Base-by-base conservation (phyloP, 2,113 vertebrate species). In the Etia nguti region DNA sequence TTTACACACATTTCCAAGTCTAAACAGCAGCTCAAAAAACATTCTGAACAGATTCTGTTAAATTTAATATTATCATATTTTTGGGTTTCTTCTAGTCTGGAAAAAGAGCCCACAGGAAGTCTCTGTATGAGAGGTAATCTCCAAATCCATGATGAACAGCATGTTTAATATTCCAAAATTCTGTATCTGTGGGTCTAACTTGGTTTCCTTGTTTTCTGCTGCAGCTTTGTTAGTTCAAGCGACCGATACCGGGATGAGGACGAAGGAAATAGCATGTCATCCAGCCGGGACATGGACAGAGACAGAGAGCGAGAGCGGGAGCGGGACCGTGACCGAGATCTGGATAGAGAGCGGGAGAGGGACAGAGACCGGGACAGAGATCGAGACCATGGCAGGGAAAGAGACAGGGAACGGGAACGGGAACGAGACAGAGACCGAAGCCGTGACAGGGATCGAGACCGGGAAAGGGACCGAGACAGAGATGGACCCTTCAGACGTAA, bases 101-200 rank as follows among this genome's bases (percentile, higher is more conserved):
- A 82, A 97, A 97, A 92, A 96, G 98, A 86, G 94, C 95, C n/a
- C 97, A 97, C 20, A 97, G 97, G 92, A 98, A 98, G 84, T 96
- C 96, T 73, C 94, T 98, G 6, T 98, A 98, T 75, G 97, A 98
- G 85, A 98, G 98, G 98, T 98, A 94, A 95, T 24, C 93, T 59
- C 12, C 6, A 48, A 87, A 56, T 24, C 6, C 15, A 34, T 1
- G 1, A 60, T 5, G 1, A 79, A n/a, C 7, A 24, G 12, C 11
- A 16, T 48, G 54, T 70, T 73, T n/a, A 34, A 48, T 18, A 7
- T 3, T 81, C 24, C 31, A 4, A 29, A 6, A n/a, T 13, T 82
- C 2, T 59, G 2, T 26, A 13, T 79, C 1, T 84, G 29, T 55
- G 16, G 4, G 2, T 84, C 9, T 80, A 31, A 88, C 18, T 36